These are phyloP conservation scores for Dendrocopos noguchii DNA, from an alignment of 2,113 vertebrate genomes.

Conservation along the genomic window DNA sequence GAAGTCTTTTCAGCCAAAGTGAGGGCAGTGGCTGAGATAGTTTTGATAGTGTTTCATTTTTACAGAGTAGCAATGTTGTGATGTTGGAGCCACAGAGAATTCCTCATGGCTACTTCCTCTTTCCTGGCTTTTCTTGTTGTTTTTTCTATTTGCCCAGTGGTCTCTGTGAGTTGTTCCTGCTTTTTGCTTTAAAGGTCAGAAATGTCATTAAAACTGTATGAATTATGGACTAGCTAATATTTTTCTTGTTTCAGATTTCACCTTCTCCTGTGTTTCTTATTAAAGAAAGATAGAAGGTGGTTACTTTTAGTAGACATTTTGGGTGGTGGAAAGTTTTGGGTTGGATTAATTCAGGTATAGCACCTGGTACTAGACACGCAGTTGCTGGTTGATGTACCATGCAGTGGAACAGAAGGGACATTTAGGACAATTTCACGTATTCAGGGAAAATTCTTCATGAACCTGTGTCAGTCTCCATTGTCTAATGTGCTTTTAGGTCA, in stretches of 20 bases:
- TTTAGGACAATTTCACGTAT: neutral
- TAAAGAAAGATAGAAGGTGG: neutral
- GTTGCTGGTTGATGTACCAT: neutral
- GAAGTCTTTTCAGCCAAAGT: neutral
- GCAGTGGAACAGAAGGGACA: neutral
- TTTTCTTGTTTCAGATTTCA: slow-evolving; percentile 3
- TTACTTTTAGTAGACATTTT: neutral
- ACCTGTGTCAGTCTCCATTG: neutral
- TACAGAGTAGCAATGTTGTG: neutral
- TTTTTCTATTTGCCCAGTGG: neutral
- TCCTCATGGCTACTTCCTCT: neutral
- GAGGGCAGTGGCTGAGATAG: neutral
- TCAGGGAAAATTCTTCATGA: neutral
- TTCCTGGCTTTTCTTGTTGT: neutral
- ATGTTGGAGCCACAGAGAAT: neutral
- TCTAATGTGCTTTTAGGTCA: neutral
- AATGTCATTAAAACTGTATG: slow-evolving; percentile 45
- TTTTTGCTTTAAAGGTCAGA: slow-evolving; percentile 64
- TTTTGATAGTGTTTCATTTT: neutral
- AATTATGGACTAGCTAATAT: slow-evolving; percentile 9
- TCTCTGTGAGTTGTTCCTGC: slow-evolving; percentile 17
- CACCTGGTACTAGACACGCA: neutral
- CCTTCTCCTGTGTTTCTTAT: neutral
- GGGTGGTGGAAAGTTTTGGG: neutral
- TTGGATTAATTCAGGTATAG: neutral